A percentile compares a stretch with the other conserved stretches of the same genome.
Evolutionary conservation across 30 jellyfish, hydroid and myxozoan species (phyloP).

Genomic region (Turritopsis rubra): DNA sequence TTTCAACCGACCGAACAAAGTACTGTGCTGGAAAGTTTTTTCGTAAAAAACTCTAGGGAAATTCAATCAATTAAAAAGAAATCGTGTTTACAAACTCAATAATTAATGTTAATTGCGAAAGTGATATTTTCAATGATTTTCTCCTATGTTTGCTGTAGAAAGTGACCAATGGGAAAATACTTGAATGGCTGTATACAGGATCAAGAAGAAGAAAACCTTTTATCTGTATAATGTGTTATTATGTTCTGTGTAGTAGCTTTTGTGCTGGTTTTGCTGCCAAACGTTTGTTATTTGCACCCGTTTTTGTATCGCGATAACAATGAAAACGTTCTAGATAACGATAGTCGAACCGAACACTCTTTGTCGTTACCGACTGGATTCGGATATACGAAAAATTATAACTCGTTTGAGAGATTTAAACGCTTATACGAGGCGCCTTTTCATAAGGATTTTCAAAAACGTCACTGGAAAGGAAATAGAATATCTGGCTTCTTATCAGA

Average conservation of each 20-base stretch:
- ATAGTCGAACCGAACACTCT: not conserved
- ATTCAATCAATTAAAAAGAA: too few relatives aligned
- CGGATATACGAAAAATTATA: not conserved
- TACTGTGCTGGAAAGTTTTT: not conserved
- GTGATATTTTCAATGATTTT: too few relatives aligned
- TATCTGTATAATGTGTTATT: not conserved
- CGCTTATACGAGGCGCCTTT: not conserved
- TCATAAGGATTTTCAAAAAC: not conserved
- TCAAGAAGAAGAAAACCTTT: not conserved
- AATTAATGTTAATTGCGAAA: too few relatives aligned
- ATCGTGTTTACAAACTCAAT: not conserved
- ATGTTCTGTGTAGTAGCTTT: constrained; percentile 4
- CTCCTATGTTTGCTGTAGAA: not conserved
- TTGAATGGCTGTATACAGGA: not conserved
- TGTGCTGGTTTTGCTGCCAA: constrained; percentile 10
- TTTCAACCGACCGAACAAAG: not conserved
- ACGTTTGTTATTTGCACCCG: not conserved
- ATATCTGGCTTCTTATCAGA: not conserved
- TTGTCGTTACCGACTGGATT: not conserved
- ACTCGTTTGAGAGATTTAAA: not conserved
- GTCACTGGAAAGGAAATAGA: not conserved
- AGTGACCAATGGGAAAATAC: not conserved
- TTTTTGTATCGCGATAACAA: not conserved
- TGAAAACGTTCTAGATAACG: not conserved
- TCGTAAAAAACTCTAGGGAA: not conserved